Evolutionary conservation across 2,113 vertebrate species (phyloP).

Genomic region (Pygoscelis antarcticus): DNA sequence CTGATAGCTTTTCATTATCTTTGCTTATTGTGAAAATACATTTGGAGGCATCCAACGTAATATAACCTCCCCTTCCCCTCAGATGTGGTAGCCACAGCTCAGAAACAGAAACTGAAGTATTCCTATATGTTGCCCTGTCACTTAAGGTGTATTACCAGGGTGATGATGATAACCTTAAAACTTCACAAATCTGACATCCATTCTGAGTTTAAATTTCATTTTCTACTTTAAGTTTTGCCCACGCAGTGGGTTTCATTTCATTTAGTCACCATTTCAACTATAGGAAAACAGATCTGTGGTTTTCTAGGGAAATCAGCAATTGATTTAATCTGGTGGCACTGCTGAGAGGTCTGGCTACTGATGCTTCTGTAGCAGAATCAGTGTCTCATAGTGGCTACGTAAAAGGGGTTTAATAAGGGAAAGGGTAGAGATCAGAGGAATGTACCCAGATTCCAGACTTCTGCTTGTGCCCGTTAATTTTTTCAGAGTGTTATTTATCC

Average conservation of each 20-base stretch:
- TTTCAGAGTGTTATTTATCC: not conserved
- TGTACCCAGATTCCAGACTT: not conserved
- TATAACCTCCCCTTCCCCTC: not conserved
- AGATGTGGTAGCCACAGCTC: not conserved
- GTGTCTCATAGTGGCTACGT: not conserved
- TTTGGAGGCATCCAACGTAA: not conserved
- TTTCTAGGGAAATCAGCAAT: not conserved
- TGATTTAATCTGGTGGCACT: not conserved
- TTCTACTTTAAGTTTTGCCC: not conserved
- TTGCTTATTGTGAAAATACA: not conserved
- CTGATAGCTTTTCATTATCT: not conserved
- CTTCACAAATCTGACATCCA: not conserved
- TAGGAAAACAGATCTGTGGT: not conserved
- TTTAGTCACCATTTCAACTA: not conserved
- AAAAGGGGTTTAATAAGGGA: not conserved
- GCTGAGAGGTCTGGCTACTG: not conserved
- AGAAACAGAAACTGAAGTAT: not conserved
- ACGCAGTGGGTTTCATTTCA: not conserved
- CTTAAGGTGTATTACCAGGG: not conserved
- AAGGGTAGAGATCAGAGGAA: not conserved
- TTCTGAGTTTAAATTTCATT: not conserved
- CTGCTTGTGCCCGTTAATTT: not conserved
- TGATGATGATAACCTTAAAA: not conserved
- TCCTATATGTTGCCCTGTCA: rapidly evolving
- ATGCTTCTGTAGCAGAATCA: not conserved